A percentile compares a stretch with the other conserved stretches of the same genome.
Conservation (phyloP, 1,140 invertebrate species). For the Hetaerina americana region DNA sequence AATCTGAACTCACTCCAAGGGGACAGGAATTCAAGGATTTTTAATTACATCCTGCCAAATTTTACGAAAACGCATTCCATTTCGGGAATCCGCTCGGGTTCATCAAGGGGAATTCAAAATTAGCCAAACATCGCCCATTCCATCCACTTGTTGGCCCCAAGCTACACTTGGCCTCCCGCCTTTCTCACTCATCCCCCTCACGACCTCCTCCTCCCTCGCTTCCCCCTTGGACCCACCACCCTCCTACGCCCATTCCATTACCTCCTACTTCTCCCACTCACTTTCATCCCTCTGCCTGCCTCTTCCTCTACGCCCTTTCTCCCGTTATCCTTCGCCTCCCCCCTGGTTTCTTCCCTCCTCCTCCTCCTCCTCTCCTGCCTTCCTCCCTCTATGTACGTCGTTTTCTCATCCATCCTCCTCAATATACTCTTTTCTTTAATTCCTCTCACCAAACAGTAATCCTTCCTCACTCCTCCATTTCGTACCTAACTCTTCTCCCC, state of each 20-base stretch:
- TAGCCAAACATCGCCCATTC: no score
- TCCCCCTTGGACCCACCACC: no score
- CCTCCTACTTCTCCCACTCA: not conserved
- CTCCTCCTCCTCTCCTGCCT: not conserved
- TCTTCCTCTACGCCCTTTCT: no score
- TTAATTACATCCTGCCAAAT: not conserved
- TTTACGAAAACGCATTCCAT: not conserved
- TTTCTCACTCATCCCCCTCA: not conserved
- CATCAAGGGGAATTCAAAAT: not conserved
- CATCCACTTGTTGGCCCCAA: not conserved
- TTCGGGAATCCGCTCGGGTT: not conserved
- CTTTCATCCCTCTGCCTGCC: not conserved
- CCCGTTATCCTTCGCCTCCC: not conserved
- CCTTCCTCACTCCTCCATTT: not conserved
- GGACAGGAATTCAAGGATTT: not conserved
- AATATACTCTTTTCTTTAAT: not conserved
- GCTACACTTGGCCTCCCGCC: not conserved
- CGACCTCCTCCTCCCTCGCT: no score
- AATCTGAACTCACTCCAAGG: not conserved
- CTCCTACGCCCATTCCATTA: no score
- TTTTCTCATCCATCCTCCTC: not conserved
- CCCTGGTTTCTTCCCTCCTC: not conserved
- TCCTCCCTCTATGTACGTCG: not conserved
- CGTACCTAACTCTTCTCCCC: not conserved
- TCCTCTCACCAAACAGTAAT: not conserved